Percentiles rank a stretch among this genome's conserved stretches.
phyloP scores from a whole-genome alignment of 2,888 invertebrate genomes.

The Pachycephus smyrnensis region DNA sequence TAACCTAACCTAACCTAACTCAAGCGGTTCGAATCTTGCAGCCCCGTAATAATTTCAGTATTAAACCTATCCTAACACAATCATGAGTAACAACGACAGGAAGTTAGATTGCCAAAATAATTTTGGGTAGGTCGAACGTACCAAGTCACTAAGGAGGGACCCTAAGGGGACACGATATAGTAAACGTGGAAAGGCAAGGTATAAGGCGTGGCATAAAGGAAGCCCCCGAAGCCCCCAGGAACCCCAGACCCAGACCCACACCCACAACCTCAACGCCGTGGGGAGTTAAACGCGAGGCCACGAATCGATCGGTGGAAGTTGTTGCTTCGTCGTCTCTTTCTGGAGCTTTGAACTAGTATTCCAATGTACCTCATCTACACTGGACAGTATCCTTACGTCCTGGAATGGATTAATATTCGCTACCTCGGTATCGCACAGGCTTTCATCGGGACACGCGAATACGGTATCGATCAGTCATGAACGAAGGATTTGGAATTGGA shows the following conservation, averaged over 20 bases:
- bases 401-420: neutral
- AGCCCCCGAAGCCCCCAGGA: slow-evolving; percentile 25
- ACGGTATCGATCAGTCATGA: neutral
- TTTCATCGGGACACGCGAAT: neutral
- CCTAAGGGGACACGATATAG: neutral
- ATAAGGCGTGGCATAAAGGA: slow-evolving; percentile 48
- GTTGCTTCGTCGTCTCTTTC: slow-evolving; percentile 11
- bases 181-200: neutral
- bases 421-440: neutral
- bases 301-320: slow-evolving; percentile 47
- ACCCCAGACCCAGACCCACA: neutral
- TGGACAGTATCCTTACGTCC: neutral
- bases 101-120: neutral
- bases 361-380: neutral
- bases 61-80: neutral
- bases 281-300: slow-evolving; percentile 41
- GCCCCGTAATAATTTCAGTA: neutral
- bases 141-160: neutral
- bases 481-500: neutral
- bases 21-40: neutral
- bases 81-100: neutral
- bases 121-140: neutral
- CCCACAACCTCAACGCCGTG: neutral
- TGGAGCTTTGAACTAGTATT: neutral
- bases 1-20: neutral